Evolutionary conservation across 2,797 vertebrate species (phyloP).

Genomic region (Sebastes hopkinsi): DNA sequence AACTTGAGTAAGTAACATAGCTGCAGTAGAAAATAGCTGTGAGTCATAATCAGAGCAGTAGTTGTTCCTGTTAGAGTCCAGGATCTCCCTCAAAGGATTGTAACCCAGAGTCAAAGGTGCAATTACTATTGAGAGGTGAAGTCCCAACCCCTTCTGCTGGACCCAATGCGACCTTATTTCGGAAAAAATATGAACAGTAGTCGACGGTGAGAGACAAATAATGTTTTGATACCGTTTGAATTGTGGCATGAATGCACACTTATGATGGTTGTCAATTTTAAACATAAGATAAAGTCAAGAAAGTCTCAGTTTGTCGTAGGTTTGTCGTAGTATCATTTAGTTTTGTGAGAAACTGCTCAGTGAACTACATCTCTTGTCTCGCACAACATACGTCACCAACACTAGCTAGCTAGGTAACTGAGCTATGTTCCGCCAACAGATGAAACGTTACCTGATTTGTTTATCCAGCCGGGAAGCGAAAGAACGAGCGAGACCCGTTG

Average conservation of each 20-base stretch:
- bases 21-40: constrained; percentile 49
- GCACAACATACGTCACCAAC: too few species aligned
- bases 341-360: not conserved
- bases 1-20: constrained; percentile 87
- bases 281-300: too few species aligned
- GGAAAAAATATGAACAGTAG: not conserved
- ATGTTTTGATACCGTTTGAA: not conserved
- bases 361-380: not conserved
- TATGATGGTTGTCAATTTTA: not conserved
- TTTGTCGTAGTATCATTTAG: not conserved
- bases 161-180: not conserved
- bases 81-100: not conserved
- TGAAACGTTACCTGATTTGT: too few species aligned
- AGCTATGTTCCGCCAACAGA: too few species aligned
- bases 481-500: not conserved
- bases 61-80: constrained; percentile 21
- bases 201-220: too few species aligned
- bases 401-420: too few species aligned
- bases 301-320: not conserved
- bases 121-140: not conserved
- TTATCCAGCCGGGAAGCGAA: too few species aligned
- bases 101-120: not conserved
- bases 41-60: constrained; percentile 19
- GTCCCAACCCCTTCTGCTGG: too few species aligned
- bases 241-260: not conserved